Evolutionary conservation across 2,888 invertebrate genomes (phyloP).

Genomic region (Drosophila vallismaia): DNA sequence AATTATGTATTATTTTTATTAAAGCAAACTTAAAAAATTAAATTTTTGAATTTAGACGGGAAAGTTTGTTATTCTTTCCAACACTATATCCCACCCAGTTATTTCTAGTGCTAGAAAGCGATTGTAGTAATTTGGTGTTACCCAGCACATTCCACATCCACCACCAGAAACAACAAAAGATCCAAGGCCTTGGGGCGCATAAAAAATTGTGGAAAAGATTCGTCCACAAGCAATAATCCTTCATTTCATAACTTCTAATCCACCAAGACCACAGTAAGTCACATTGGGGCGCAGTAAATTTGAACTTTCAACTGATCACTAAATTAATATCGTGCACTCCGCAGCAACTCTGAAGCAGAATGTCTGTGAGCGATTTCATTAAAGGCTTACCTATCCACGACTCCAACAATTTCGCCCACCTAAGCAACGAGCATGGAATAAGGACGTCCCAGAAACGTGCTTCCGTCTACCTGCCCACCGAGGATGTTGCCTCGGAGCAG

Average conservation of each 20-base stretch:
- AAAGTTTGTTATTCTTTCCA: neutral
- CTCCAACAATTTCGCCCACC: constrained; percentile 95
- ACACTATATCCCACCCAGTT: neutral
- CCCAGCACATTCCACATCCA: constrained; percentile 28
- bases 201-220: constrained; percentile 2
- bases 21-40: neutral
- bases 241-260: no score
- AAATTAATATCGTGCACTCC: neutral
- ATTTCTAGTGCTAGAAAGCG: constrained; percentile 15
- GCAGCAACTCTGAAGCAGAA: constrained; percentile 42
- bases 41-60: neutral
- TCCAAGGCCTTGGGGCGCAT: constrained; percentile 8
- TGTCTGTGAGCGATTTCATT: constrained; percentile 94
- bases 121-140: neutral
- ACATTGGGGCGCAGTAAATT: no score
- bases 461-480: constrained; percentile 95
- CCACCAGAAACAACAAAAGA: constrained; percentile 33
- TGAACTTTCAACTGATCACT: neutral
- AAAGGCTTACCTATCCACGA: constrained; percentile 96
- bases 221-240: neutral
- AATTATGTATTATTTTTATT: neutral
- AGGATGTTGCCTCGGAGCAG: constrained; percentile 92
- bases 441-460: constrained; percentile 93
- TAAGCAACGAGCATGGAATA: constrained; percentile 93
- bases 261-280: neutral